Evolutionary conservation across 2,113 vertebrate genomes (phyloP).

Genomic region (Macquaria ambigua): DNA sequence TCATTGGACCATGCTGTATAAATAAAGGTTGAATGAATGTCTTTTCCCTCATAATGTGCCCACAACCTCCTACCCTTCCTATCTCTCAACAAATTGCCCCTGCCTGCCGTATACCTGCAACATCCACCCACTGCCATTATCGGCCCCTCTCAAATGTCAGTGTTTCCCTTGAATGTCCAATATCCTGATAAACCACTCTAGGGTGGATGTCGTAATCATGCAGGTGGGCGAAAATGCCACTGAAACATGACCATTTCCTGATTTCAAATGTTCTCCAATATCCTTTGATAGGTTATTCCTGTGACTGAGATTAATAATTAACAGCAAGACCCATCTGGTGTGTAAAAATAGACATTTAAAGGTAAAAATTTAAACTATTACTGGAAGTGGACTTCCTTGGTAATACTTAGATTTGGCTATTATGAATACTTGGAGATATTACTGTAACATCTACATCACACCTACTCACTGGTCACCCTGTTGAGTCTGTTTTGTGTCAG

Average conservation of each 20-base stretch:
- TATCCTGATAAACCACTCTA: neutral
- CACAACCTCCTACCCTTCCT: constrained; percentile 6
- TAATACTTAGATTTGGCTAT: neutral
- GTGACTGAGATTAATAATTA: neutral
- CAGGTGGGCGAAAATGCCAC: constrained; percentile 19
- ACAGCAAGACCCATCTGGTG: neutral
- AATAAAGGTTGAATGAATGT: neutral
- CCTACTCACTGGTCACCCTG: neutral
- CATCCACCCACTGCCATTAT: constrained; percentile 25
- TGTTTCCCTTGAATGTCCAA: constrained; percentile 23
- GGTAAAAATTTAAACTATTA: neutral
- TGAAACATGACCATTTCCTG: neutral
- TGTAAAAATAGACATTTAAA: neutral
- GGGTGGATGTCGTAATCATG: neutral
- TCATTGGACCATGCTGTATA: neutral
- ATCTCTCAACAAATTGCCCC: constrained; percentile 5
- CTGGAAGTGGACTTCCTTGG: neutral
- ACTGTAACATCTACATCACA: neutral
- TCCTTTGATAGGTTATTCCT: neutral
- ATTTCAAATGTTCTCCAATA: neutral
- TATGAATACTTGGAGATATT: neutral
- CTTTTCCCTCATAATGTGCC: neutral
- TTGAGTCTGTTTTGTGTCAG: constrained; percentile 2
- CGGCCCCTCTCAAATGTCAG: constrained; percentile 43
- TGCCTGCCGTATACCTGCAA: constrained; percentile 28